phyloP scores from a whole-genome alignment of 2,888 invertebrate species.

The Tetropium fuscum region DNA sequence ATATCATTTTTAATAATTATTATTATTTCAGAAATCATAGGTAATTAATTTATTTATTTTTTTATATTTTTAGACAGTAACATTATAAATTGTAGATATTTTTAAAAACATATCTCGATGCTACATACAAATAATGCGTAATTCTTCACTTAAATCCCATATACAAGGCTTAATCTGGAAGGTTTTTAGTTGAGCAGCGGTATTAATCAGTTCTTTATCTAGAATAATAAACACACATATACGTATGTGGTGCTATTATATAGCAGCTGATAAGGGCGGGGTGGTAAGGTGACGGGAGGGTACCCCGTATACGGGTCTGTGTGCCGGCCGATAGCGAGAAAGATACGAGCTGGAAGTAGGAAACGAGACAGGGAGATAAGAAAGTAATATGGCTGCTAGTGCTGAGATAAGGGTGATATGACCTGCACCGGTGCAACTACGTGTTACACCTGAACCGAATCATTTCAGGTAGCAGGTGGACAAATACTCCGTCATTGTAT shows the following conservation, averaged over 20 bases:
- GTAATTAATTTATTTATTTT: too few relatives aligned
- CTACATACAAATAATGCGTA: not conserved
- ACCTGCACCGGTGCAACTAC: constrained; percentile 52
- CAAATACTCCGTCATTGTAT: too few relatives aligned
- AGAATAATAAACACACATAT: constrained; percentile 44
- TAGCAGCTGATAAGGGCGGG: constrained; percentile 32
- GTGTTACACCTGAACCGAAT: constrained; percentile 29
- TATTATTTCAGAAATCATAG: too few relatives aligned
- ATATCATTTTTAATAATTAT: too few relatives aligned
- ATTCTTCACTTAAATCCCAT: not conserved
- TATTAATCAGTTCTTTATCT: constrained; percentile 42
- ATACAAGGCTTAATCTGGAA: not conserved
- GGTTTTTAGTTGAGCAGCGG: constrained; percentile 29
- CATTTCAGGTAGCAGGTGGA: not conserved
- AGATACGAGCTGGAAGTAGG: constrained; percentile 65
- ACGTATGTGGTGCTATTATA: constrained; percentile 38
- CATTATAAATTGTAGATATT: too few relatives aligned
- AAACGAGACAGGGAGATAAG: constrained; percentile 65
- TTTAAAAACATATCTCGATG: too few relatives aligned
- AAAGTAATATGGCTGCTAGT: constrained; percentile 65
- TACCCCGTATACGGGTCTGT: constrained; percentile 55
- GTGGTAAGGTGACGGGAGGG: constrained; percentile 37
- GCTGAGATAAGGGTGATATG: constrained; percentile 63
- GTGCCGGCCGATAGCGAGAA: constrained; percentile 62
- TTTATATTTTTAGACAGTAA: too few relatives aligned